Evolutionary conservation across 2,113 vertebrate species (phyloP).

Genomic region (Microcebus jonahi): DNA sequence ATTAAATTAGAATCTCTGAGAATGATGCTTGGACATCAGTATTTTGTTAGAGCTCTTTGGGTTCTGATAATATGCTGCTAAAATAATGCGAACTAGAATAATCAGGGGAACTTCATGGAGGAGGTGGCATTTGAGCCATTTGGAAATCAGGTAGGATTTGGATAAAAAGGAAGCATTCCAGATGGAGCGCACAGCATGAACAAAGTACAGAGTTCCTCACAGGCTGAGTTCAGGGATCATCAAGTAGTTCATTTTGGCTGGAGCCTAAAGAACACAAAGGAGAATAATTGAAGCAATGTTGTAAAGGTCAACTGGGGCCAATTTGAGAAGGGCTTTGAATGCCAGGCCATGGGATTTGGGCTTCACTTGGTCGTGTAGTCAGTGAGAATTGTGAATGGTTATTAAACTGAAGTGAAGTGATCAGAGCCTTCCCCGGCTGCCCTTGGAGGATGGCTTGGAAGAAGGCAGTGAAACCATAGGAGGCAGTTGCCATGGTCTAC

Average conservation of each 20-base stretch:
- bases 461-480: not conserved
- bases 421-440: not conserved
- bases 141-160: conserved; percentile 42
- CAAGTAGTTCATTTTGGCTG: conserved; percentile 31
- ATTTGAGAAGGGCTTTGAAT: conserved; percentile 23
- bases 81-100: not conserved
- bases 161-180: not conserved
- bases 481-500: not conserved
- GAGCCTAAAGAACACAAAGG: not conserved
- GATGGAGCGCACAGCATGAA: not conserved
- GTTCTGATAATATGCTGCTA: not conserved
- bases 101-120: conserved; percentile 27
- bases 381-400: conserved; percentile 37
- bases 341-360: not conserved
- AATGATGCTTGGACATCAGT: not conserved
- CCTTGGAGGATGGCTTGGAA: not conserved
- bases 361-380: not conserved
- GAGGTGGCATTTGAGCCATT: conserved; percentile 6
- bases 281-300: conserved; percentile 10
- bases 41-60: not conserved
- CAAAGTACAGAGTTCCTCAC: not conserved
- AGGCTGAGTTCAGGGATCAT: not conserved
- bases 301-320: not conserved
- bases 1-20: not conserved
- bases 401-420: not conserved